Evolutionary conservation across 2,113 vertebrate species (phyloP).

Genomic region (Aplodontia rufa): DNA sequence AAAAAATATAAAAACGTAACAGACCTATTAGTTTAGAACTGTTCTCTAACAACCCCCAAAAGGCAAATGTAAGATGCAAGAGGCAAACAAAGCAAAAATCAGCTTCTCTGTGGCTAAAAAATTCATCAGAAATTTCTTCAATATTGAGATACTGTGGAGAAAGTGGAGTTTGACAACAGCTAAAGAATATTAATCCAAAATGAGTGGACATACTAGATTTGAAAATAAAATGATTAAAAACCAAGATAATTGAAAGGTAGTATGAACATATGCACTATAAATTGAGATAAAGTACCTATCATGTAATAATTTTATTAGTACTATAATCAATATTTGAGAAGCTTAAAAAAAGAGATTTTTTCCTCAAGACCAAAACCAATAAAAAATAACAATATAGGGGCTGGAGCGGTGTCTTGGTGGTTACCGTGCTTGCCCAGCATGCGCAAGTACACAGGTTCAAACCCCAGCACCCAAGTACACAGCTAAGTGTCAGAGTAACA

Average conservation of each 20-base stretch:
- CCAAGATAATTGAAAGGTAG: not conserved
- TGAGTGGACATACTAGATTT: not conserved
- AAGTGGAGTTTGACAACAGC: not conserved
- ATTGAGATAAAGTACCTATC: not conserved
- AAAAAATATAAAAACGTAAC: not conserved
- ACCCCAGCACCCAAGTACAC: no score
- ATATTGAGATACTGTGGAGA: not conserved
- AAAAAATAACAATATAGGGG: not conserved
- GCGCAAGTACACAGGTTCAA: no score
- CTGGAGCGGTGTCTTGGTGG: no score
- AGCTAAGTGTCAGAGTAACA: no score
- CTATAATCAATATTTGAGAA: not conserved
- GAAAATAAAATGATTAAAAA: not conserved
- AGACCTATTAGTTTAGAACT: not conserved
- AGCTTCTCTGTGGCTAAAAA: not conserved
- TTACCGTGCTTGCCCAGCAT: no score
- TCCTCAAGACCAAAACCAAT: not conserved
- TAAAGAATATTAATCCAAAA: not conserved
- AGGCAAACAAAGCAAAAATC: not conserved
- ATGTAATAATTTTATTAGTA: not conserved
- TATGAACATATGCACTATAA: not conserved
- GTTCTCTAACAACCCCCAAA: not conserved
- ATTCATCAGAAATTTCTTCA: not conserved
- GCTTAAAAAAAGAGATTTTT: not conserved
- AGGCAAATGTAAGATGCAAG: not conserved